phyloP scores from a whole-genome alignment of 2,797 vertebrate species.

The Myotis planiceps region DNA sequence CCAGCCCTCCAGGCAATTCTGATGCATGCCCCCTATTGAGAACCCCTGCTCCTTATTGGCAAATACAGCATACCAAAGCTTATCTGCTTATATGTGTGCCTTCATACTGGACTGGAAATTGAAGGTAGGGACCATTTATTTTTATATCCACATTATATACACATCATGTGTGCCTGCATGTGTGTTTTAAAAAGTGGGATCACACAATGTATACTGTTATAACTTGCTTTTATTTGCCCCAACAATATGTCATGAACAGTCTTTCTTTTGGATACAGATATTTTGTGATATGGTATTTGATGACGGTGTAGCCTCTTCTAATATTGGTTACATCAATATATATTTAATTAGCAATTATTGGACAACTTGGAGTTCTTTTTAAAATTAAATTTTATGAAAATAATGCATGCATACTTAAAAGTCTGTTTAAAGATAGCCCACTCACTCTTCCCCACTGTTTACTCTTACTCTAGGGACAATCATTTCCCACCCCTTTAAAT shows the following conservation, averaged over 20 bases:
- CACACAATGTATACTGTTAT: neutral
- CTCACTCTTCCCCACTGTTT: neutral
- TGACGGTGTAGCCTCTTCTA: neutral
- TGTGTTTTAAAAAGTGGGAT: neutral
- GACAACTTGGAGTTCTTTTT: neutral
- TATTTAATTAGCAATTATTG: neutral
- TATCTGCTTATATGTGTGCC: neutral
- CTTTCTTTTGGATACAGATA: neutral
- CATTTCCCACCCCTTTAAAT: neutral
- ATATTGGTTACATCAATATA: neutral
- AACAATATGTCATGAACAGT: neutral
- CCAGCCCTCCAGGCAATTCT: neutral
- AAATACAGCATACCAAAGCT: neutral
- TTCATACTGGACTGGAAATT: neutral
- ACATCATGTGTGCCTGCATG: neutral
- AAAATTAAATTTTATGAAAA: slow-evolving; percentile 7
- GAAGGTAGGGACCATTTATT: neutral
- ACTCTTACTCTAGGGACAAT: neutral
- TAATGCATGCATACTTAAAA: neutral
- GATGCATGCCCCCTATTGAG: neutral
- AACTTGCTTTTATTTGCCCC: neutral
- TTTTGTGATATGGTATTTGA: neutral
- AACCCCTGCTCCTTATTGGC: neutral
- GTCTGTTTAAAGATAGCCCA: neutral
- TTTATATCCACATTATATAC: neutral